Evolutionary conservation across 2,797 vertebrate genomes (phyloP).

Genomic region (Tapera naevia): DNA sequence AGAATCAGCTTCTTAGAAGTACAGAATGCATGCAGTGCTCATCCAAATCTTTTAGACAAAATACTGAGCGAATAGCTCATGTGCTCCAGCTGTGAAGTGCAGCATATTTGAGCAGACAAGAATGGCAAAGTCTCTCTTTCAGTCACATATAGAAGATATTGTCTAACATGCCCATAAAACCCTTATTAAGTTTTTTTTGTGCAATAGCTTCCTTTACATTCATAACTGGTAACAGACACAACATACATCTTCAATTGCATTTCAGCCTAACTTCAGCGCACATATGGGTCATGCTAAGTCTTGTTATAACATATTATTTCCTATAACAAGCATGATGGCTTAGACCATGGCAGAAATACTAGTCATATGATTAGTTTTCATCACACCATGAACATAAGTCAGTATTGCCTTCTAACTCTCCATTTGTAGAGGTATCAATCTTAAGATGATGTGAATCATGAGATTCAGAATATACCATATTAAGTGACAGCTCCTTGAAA

Average conservation of each 20-base stretch:
- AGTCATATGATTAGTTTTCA: neutral
- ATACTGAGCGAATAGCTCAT: neutral
- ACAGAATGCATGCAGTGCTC: neutral
- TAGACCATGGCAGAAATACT: conserved; percentile 9
- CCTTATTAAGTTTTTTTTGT: neutral
- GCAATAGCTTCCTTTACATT: neutral
- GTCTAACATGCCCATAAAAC: neutral
- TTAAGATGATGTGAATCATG: neutral
- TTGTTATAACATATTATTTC: conserved; percentile 36
- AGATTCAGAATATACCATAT: neutral
- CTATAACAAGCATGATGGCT: neutral
- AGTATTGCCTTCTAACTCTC: neutral
- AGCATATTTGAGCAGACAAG: neutral
- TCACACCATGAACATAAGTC: neutral
- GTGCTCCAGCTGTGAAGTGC: neutral
- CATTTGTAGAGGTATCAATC: neutral
- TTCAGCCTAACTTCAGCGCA: conserved; percentile 1
- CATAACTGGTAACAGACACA: neutral
- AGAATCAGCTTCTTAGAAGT: neutral
- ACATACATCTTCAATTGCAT: neutral
- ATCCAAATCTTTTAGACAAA: neutral
- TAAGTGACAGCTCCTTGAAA: neutral
- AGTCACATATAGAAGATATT: neutral
- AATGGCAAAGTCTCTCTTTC: neutral
- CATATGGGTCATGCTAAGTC: neutral